Evolutionary conservation across 2,113 vertebrate genomes (phyloP), one percentile per base, ranked within the genome.

Genomic region (Synchiropus splendidus): DNA sequence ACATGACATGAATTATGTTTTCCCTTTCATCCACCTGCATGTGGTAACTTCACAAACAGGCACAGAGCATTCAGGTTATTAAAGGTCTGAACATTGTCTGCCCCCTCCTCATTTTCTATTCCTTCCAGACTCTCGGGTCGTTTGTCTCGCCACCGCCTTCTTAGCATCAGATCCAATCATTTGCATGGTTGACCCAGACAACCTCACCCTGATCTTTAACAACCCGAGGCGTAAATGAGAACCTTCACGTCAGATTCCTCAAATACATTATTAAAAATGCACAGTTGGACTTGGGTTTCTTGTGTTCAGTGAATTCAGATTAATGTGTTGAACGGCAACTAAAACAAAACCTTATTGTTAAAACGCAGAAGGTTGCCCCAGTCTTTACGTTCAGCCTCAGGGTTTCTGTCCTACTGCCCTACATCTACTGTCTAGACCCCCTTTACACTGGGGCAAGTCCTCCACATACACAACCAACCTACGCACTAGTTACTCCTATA

Each of bases 121-220:
- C 41, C 53, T 33, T 61, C 46, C 21, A 60, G 30, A 42, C 44
- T 58, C 64, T 16, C 32, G 1, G 59, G 72, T 59, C 67, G 61
- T 62, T 42, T 63, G 74, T 80, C 74, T 75, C 58, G 69, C 62
- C 73, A 33, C 36, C 5, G 49, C 52, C 46, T 40, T 43, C 45
- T 64, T 32, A 14, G 41, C 66, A 61, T 72, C 68, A 77, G 54
- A 61, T 48, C 38, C 35, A 45, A 60, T 67, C 62, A 68, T 54
- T 67, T 54, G 56, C 42, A 39, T 51, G 53, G 47, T 38, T 70
- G 60, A 51, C 50, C 54, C 46, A 4, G 2, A 37, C 40, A 21
- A 46, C 48, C 61, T 39, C 57, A 52, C 43, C 35, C 39, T 40
- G 12, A 57, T 32, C 43, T 18, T 40, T 11, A 9, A 42, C 44